Evolutionary conservation across 2,113 vertebrate species (phyloP).

Genomic region (Charadrius vociferus): DNA sequence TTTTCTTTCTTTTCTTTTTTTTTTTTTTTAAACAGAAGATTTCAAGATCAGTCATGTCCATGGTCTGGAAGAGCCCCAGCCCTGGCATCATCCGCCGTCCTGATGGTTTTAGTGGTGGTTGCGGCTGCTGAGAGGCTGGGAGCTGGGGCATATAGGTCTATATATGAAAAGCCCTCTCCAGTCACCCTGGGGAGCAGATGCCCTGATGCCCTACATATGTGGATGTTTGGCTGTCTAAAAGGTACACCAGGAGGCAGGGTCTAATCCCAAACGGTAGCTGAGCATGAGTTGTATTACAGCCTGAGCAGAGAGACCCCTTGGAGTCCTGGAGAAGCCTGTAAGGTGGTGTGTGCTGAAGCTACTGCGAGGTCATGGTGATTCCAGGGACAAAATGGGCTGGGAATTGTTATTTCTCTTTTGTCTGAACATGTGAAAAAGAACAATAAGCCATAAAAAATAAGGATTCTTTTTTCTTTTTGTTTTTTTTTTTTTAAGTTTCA

Average conservation of each 20-base stretch:
- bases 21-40: neutral
- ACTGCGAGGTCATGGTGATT: neutral
- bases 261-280: neutral
- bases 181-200: neutral
- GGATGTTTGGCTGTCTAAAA: neutral
- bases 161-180: neutral
- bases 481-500: neutral
- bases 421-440: neutral
- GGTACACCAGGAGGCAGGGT: neutral
- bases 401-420: neutral
- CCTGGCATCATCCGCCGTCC: neutral
- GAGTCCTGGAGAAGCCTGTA: rapidly evolving
- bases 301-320: rapidly evolving
- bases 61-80: neutral
- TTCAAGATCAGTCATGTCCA: neutral
- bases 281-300: neutral
- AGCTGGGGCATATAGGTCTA: rapidly evolving
- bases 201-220: rapidly evolving
- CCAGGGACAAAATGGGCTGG: neutral
- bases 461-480: neutral
- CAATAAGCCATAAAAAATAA: neutral
- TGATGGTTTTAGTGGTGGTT: rapidly evolving
- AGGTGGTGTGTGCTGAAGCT: neutral
- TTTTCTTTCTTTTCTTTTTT: neutral
- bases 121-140: rapidly evolving